Evolutionary conservation across 2,113 vertebrate species (phyloP).

Genomic region (Elephantulus edwardii): DNA sequence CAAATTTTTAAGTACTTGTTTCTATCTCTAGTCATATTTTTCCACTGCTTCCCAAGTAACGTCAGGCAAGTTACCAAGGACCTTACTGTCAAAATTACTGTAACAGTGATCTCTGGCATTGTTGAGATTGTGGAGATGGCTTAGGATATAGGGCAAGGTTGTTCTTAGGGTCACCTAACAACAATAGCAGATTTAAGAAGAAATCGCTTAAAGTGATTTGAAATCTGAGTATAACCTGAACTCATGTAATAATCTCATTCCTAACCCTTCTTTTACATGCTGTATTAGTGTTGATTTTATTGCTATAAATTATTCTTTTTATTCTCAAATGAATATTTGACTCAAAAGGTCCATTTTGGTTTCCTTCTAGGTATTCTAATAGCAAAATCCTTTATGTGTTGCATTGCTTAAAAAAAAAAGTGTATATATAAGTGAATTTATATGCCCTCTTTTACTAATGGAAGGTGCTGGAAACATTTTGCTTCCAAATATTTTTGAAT

Average conservation of each 20-base stretch:
- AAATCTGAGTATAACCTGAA: background rate
- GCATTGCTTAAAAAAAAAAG: background rate
- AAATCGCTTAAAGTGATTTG: no score
- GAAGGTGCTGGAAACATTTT: background rate
- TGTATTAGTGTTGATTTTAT: background rate
- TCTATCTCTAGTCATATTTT: background rate
- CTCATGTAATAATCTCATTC: background rate
- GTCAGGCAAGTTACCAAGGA: background rate
- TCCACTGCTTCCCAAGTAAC: background rate
- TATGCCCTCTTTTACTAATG: background rate
- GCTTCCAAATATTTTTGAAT: constrained; percentile 34
- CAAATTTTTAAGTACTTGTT: background rate
- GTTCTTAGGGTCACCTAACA: no score
- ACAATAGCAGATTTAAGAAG: no score
- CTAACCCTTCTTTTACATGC: background rate
- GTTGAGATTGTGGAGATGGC: no score
- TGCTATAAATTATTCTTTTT: background rate
- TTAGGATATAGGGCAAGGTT: no score
- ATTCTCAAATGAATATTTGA: background rate
- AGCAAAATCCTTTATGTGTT: background rate
- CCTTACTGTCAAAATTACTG: background rate
- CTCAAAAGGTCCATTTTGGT: background rate
- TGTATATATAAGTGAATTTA: constrained; percentile 3
- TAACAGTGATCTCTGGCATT: no score
- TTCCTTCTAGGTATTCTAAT: constrained; percentile 27